A percentile compares a stretch with the other conserved stretches of the same genome.
These are phyloP conservation scores for Smutsia gigantea DNA, from an alignment of 2,797 vertebrate species.

Conservation along the genomic window DNA sequence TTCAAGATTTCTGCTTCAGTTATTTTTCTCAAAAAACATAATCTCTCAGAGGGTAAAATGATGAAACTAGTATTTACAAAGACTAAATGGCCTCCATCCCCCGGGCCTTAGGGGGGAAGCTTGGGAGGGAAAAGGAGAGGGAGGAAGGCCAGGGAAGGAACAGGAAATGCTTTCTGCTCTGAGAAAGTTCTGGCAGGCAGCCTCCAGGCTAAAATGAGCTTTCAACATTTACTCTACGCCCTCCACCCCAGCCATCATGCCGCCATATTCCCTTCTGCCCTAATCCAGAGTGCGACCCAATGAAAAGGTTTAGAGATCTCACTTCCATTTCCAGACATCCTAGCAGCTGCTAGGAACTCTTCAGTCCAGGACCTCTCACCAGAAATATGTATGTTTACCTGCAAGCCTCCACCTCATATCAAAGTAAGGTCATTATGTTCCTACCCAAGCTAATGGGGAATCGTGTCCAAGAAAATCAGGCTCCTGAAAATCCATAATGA, in stretches of 20 bases:
- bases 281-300: constrained; percentile 68
- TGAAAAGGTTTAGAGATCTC: constrained; percentile 52
- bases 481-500: fast-evolving
- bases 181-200: constrained; percentile 43
- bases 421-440: background rate
- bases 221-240: background rate
- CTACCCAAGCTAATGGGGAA: background rate
- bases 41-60: constrained; percentile 64
- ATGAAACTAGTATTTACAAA: constrained; percentile 64
- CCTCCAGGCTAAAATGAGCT: background rate
- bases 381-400: background rate
- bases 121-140: background rate
- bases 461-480: background rate
- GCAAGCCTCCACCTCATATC: background rate
- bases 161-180: constrained; percentile 28
- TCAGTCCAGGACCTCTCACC: background rate
- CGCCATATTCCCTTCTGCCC: constrained; percentile 1
- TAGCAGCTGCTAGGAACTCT: background rate
- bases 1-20: constrained; percentile 80
- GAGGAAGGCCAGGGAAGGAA: background rate
- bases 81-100: constrained; percentile 23
- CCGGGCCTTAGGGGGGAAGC: background rate
- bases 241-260: constrained; percentile 51
- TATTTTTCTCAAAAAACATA: constrained; percentile 72
- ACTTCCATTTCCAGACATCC: background rate